Conservation (phyloP, 2,888 invertebrate genomes). For the Choreutis nemorana region DNA sequence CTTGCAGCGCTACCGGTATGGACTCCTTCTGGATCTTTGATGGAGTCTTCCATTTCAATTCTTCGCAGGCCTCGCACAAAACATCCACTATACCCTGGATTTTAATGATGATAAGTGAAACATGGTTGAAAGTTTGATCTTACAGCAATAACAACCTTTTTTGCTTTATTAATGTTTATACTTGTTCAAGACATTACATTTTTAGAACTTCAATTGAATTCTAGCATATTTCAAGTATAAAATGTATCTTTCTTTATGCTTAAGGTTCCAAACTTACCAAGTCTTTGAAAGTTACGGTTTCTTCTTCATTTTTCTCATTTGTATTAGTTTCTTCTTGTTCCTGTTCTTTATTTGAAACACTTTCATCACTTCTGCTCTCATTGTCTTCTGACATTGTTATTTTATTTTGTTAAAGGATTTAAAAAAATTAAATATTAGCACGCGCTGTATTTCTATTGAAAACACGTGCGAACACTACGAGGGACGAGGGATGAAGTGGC, state of each 20-base stretch:
- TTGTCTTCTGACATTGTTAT: constrained; percentile 36
- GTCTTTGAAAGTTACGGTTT: constrained; percentile 52
- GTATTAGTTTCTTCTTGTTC: constrained; percentile 16
- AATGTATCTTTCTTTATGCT: background rate
- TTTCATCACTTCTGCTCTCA: constrained; percentile 26
- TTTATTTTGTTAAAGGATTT: background rate
- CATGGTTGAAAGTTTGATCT: background rate
- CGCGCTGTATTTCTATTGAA: background rate
- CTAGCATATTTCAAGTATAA: background rate
- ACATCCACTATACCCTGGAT: constrained; percentile 88
- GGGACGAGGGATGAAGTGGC: too few species aligned
- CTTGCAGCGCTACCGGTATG: constrained; percentile 89
- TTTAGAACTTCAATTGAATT: too few species aligned
- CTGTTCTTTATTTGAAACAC: constrained; percentile 16
- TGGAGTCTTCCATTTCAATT: constrained; percentile 93
- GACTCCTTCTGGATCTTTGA: constrained; percentile 96
- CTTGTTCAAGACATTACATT: too few species aligned
- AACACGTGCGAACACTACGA: too few species aligned
- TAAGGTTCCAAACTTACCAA: constrained; percentile 26
- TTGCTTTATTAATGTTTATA: too few species aligned
- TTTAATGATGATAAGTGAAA: background rate
- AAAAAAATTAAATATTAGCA: constrained; percentile 1
- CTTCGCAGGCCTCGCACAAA: constrained; percentile 89
- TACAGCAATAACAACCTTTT: too few species aligned
- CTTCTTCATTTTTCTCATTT: constrained; percentile 22